Percentiles rank a stretch among this genome's conserved stretches.
Conservation (phyloP, 2,113 vertebrate species). For the Limanda limanda region DNA sequence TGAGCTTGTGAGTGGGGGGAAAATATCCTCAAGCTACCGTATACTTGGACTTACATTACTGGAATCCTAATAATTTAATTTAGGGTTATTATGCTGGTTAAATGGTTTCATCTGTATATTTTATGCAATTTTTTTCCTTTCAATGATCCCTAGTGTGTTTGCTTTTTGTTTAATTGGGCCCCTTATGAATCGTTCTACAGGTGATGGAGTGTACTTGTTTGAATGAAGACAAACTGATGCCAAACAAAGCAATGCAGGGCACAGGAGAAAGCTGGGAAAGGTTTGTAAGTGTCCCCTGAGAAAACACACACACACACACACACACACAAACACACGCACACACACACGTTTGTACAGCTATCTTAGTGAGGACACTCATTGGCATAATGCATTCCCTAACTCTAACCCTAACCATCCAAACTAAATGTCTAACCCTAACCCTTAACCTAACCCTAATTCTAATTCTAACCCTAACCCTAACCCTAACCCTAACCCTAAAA, state of each 20-base stretch:
- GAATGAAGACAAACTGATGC: conserved; percentile 33
- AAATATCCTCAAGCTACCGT: conserved; percentile 44
- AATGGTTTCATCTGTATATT: conserved; percentile 56
- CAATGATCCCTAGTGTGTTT: conserved; percentile 38
- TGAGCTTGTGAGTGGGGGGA: conserved; percentile 1
- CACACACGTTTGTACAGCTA: not conserved
- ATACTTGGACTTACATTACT: conserved; percentile 31
- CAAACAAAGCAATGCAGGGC: not conserved
- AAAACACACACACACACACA: not conserved
- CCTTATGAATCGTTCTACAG: conserved; percentile 20
- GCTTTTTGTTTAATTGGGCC: conserved; percentile 27
- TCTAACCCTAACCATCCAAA: too few species aligned
- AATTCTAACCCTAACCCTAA: too few species aligned
- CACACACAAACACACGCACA: not conserved
- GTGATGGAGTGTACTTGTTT: conserved; percentile 39
- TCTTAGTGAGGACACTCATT: too few species aligned
- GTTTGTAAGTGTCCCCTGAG: too few species aligned
- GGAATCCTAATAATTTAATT: conserved; percentile 42
- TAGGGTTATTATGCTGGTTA: conserved; percentile 44
- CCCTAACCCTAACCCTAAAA: too few species aligned
- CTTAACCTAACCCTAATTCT: too few species aligned
- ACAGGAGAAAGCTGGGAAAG: too few species aligned
- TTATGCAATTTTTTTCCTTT: conserved; percentile 77
- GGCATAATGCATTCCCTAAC: too few species aligned
- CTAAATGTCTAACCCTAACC: too few species aligned